Conservation (phyloP, 2,797 vertebrate species). For the Fratercula arctica region DNA sequence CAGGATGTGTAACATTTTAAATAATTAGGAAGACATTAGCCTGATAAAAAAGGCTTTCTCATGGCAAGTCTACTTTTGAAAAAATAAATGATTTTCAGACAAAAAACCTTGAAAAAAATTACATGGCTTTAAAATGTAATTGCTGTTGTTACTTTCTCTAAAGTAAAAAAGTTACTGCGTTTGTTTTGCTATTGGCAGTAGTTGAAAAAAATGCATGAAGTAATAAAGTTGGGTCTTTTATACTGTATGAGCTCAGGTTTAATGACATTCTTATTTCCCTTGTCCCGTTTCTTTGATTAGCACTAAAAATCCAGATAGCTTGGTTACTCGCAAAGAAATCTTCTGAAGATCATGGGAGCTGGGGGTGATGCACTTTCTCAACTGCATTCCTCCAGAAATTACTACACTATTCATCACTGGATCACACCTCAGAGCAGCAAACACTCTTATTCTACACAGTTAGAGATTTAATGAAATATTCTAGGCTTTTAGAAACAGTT, state of each 20-base stretch:
- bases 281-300: neutral
- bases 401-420: neutral
- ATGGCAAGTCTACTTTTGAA: neutral
- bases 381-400: neutral
- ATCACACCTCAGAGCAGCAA: neutral
- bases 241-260: neutral
- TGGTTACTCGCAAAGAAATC: neutral
- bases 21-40: neutral
- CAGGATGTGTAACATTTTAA: neutral
- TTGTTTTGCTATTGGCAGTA: neutral
- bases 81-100: neutral
- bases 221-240: neutral
- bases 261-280: neutral
- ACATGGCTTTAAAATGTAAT: neutral
- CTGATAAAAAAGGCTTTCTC: neutral
- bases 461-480: neutral
- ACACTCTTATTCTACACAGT: neutral
- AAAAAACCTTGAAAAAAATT: neutral
- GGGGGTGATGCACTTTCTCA: neutral
- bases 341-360: fast-evolving
- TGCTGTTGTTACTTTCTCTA: neutral
- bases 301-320: neutral
- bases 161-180: neutral
- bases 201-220: neutral
- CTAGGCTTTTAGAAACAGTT: neutral